Percentiles rank a stretch among this genome's conserved stretches.
Conservation (phyloP, 2,113 vertebrate species). For the Gymnocephalus cernua region DNA sequence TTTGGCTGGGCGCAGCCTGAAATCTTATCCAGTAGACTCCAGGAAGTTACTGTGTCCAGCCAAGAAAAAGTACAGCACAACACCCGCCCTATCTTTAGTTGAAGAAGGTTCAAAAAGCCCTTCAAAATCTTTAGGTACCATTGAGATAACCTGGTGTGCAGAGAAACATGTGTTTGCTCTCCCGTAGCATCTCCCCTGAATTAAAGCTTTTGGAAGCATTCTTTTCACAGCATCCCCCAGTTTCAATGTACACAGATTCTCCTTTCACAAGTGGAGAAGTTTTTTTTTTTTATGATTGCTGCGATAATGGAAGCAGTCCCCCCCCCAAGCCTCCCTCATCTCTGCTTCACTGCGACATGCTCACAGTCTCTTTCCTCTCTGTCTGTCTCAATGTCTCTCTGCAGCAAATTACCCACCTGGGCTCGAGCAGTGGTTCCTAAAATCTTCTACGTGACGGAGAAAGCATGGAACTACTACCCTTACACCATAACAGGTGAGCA, state of each 20-base stretch:
- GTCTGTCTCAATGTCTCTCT: slow-evolving; percentile 52
- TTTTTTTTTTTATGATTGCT: slow-evolving; percentile 52
- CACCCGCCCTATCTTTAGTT: background rate
- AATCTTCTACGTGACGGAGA: slow-evolving; percentile 99
- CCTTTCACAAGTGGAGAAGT: slow-evolving; percentile 27
- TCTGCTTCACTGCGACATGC: slow-evolving; percentile 3
- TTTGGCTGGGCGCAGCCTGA: background rate
- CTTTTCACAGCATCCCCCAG: slow-evolving; percentile 1
- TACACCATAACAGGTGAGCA: slow-evolving; percentile 97
- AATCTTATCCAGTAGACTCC: background rate
- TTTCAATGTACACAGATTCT: slow-evolving; percentile 24
- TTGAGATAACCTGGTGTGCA: background rate
- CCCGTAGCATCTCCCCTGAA: background rate
- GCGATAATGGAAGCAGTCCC: slow-evolving; percentile 21
- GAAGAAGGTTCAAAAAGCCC: background rate
- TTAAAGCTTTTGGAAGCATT: slow-evolving; percentile 6
- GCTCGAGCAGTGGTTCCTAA: slow-evolving; percentile 97
- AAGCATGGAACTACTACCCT: slow-evolving; percentile 99
- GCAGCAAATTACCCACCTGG: slow-evolving; percentile 97
- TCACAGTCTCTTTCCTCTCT: slow-evolving; percentile 16
- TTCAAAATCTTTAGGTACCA: background rate
- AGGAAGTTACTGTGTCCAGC: background rate
- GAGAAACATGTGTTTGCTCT: background rate
- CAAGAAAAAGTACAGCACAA: background rate
- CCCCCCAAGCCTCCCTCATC: background rate